Evolutionary conservation across 2,797 vertebrate genomes (phyloP), one percentile per base, ranked within the genome.

Genomic region (Pagetopsis macropterus): DNA sequence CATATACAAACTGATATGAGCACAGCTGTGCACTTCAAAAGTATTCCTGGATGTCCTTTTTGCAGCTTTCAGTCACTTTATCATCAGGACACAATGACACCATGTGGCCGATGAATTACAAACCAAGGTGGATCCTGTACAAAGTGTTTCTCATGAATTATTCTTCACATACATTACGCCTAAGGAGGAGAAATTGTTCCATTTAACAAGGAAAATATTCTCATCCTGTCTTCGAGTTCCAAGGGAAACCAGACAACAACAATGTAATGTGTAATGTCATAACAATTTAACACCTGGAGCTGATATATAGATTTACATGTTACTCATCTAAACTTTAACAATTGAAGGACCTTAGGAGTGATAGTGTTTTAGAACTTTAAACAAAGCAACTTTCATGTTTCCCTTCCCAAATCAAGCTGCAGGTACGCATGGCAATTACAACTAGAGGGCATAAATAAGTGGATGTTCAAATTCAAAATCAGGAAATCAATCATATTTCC

Each of bases 101-200:
- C 80, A 82, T 78, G 83, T 80, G 86, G 67, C 74, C 75, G 56
- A 61, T 75, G 76, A 86, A 74, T 81, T 81, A 79, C 79, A 73
- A 77, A 49, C 68, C 55, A 52, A 67, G 72, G 75, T 60, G 23
- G 76, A 78, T 75, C 27, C 82, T 72, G 41, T 77, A 60, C 1
- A 85, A 80, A 78, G 66, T 66, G 61, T 78, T 70, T 66, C 82
- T 90, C 78, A 85, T 87, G 85, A 88, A 88, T 90, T 87, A 87
- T 89, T 90, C 83, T 74, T 70, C 65, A 58, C 63, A 78, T 84
- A 81, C 63, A 77, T 89, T 82, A 70, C 65, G 77, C 63, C 61
- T 72, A 73, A 86, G 89, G 76, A 84, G 76, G 70, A 82, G n/a
- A 84, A 82, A 79, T 56, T 63, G 65, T 76, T 72, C 78, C 78